Evolutionary conservation across 2,797 vertebrate species (phyloP), one percentile per base, ranked within the genome.

Genomic region (Menidia menidia): DNA sequence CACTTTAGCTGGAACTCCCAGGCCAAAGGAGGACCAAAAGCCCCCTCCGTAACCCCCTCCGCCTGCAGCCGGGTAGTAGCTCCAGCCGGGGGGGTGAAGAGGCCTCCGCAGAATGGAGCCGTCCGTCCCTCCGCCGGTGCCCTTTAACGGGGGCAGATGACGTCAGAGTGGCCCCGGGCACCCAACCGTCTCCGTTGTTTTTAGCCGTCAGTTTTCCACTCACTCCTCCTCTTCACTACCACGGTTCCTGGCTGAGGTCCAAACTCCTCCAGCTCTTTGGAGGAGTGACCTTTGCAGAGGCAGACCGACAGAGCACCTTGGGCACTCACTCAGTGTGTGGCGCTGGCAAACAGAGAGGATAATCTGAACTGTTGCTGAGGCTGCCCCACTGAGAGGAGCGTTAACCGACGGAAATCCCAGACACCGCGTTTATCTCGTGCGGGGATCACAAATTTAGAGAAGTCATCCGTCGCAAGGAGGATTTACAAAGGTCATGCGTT

Each of bases 271-370:
- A 81, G 87, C 77, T 75, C 79, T 88, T 81, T 84, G 85, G 81
- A 79, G 86, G 77, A 87, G 73, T 88, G 80, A 90, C 90, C 87
- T 90, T 92, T 88, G 75, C 78, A 79, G 84, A 84, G 78, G 72
- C 78, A 82, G 81, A 77, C 77, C 78, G 85, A 78, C 82, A 76
- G 83, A 41, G 59, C 52, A 68, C 56, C 58, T 63, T 59, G 11
- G 55, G 60, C 19, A 11, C 65, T 77, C 81, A 3, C 73, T 77
- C 72, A 45, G 76, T 71, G 78, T 73, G 77, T 52, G 82, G 59
- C 35, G 16, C 75, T 53, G 78, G 73, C 76, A 73, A 62, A 58
- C 65, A 18, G 44, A 45, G 19, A 60, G 52, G 74, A 80, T 77
- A 0, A 73, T 85, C 61, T 80, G 55, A 84, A 75, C 60, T 42